Evolutionary conservation across 2,113 vertebrate species (phyloP), one percentile per base, ranked within the genome.

Genomic region (Onychostoma macrolepis): DNA sequence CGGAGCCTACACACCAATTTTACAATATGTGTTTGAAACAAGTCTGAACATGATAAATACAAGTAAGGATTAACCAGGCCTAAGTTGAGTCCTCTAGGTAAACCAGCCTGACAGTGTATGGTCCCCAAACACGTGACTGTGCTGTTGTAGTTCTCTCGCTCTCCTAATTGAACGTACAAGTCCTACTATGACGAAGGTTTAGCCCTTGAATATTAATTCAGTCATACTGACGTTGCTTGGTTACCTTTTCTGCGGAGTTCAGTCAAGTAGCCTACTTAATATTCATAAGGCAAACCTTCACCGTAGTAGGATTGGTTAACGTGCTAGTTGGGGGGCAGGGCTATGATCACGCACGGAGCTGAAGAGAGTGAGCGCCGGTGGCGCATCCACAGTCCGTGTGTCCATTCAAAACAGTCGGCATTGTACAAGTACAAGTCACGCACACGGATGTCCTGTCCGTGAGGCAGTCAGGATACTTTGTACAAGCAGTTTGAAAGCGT

Each of bases 231-330:
- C 41, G 41, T 80, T 28, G n/a, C 43, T 36, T 48, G 63, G 26
- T 71, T 50, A 83, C 81, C 28, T 50, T 58, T 50, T 69, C 63
- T 4, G 21, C 17, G 13, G 43, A 10, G 26, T 36, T 9, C 43
- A n/a, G 30, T 36, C 26, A 69, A 83, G 28, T 0, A 48, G 17
- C 28, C 63, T 83, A 33, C 26, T 83, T 21, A 83, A 71, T 83
- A 83, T 50, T 83, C 41, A 71, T 36, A 12, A 69, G 19, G 13
- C 4, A 9, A 26, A 2, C 36, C 79, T n/a, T 80, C 4, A 28
- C n/a, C 61, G 41, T 69, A 50, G 26, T 83, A 50, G n/a, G 41
- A 83, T 83, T 83, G 28, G 80, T n/a, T 83, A 33, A 50, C 19
- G 61, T 10, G n/a, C 17, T 33, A 19, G 28, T 45, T n/a, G 11